Conservation (phyloP, 2,888 invertebrate genomes). For the Syritta pipiens region DNA sequence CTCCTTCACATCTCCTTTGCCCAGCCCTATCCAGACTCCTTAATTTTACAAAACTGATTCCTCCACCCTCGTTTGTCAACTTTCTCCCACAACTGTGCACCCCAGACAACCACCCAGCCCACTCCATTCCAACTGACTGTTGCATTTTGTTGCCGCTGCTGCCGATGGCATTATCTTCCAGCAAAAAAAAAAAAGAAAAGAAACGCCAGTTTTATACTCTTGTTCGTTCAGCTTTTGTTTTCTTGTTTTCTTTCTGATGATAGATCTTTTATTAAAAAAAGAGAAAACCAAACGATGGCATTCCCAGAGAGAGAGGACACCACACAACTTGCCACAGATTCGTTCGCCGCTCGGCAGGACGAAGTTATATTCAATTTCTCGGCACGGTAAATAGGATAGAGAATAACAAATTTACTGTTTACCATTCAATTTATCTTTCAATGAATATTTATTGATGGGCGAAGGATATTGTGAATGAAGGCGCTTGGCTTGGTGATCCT, state of each 20-base stretch:
- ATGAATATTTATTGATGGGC: slow-evolving; percentile 50
- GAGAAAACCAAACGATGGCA: slow-evolving; percentile 41
- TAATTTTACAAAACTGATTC: too few relatives aligned
- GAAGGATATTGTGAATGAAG: slow-evolving; percentile 26
- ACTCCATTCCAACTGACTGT: background rate
- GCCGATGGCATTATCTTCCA: too few relatives aligned
- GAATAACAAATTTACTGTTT: slow-evolving; percentile 53
- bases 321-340: background rate
- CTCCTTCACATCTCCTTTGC: too few relatives aligned
- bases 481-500: background rate
- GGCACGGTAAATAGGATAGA: slow-evolving; percentile 24
- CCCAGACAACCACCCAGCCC: background rate
- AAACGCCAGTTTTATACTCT: background rate
- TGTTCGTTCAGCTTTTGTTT: background rate
- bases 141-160: too few relatives aligned
- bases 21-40: too few relatives aligned
- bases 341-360: too few relatives aligned
- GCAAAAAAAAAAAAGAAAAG: too few relatives aligned
- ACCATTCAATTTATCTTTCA: slow-evolving; percentile 54
- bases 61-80: too few relatives aligned
- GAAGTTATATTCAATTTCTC: slow-evolving; percentile 10
- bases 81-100: background rate
- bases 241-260: background rate
- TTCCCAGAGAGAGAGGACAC: too few relatives aligned
- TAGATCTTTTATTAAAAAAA: slow-evolving; percentile 36